Evolutionary conservation across 2,797 vertebrate species (phyloP).

Genomic region (Silurus aristotelis): DNA sequence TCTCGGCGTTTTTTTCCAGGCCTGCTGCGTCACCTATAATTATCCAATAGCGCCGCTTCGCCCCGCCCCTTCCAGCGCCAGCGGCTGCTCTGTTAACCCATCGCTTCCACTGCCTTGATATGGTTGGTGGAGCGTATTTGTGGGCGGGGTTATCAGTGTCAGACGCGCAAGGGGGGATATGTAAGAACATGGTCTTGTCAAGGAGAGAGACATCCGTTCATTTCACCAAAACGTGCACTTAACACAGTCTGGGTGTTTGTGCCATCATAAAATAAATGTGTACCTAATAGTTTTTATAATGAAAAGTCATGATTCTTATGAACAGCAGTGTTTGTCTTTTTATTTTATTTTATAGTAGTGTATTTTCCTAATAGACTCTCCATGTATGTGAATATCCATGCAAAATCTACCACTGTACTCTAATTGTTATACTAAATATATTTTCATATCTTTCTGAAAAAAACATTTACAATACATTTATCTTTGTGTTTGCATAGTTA

Average conservation of each 20-base stretch:
- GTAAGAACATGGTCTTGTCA: slow-evolving; percentile 38
- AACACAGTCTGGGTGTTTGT: slow-evolving; percentile 5
- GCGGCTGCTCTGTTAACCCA: slow-evolving; percentile 43
- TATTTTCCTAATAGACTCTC: neutral
- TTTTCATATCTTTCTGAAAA: neutral
- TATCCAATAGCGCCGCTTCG: slow-evolving; percentile 72
- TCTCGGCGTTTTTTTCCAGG: slow-evolving; percentile 76
- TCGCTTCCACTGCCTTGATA: slow-evolving; percentile 1
- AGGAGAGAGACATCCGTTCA: slow-evolving; percentile 23
- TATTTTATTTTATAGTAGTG: neutral
- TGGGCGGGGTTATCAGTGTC: slow-evolving; percentile 56
- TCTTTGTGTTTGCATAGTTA: slow-evolving; percentile 21
- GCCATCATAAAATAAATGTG: slow-evolving; percentile 4
- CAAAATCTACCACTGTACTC: neutral
- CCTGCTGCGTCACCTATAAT: slow-evolving; percentile 69
- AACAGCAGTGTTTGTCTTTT: slow-evolving; percentile 7
- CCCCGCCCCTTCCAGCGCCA: slow-evolving; percentile 56
- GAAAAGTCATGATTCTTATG: slow-evolving; percentile 67
- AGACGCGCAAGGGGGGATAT: slow-evolving; percentile 47
- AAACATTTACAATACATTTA: neutral
- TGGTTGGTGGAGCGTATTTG: slow-evolving; percentile 38
- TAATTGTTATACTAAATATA: too few species aligned
- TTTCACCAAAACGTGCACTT: slow-evolving; percentile 18
- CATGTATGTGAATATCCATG: neutral
- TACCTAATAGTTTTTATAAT: neutral